A percentile compares a stretch with the other conserved stretches of the same genome.
These are phyloP conservation scores for Gymnocephalus cernua DNA, from an alignment of 2,113 vertebrate genomes.

Conservation along the genomic window DNA sequence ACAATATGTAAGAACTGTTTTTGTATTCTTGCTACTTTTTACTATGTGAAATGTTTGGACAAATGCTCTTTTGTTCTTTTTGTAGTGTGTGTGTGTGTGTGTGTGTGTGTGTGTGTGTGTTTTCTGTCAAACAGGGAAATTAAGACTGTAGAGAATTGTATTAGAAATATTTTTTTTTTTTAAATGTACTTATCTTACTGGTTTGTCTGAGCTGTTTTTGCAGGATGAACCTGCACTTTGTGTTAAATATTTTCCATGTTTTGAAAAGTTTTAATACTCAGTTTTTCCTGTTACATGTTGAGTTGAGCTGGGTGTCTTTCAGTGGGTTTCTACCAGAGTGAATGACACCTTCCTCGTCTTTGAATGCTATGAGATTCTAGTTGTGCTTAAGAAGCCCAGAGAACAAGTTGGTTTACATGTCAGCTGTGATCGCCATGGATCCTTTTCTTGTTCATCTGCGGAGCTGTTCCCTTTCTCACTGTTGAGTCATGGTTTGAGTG, in stretches of 20 bases:
- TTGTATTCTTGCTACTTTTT: constrained; percentile 82
- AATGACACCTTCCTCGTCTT: constrained; percentile 27
- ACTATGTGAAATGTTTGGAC: constrained; percentile 68
- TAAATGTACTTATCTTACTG: constrained; percentile 24
- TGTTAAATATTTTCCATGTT: constrained; percentile 42
- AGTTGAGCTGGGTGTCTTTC: constrained; percentile 18
- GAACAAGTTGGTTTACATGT: constrained; percentile 31
- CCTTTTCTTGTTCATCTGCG: neutral
- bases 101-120: constrained; percentile 49
- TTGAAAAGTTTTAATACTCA: constrained; percentile 23
- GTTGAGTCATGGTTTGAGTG: constrained; percentile 53
- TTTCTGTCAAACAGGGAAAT: constrained; percentile 59
- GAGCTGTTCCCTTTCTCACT: neutral
- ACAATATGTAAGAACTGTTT: constrained; percentile 68
- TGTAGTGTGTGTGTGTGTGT: constrained; percentile 24
- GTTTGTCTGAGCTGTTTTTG: constrained; percentile 36
- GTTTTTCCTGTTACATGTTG: constrained; percentile 17
- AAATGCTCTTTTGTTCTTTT: constrained; percentile 52
- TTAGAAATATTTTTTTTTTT: constrained; percentile 34
- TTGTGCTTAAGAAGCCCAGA: constrained; percentile 8
- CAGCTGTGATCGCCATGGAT: constrained; percentile 4
- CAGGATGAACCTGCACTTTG: constrained; percentile 20
- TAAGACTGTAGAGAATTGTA: constrained; percentile 49
- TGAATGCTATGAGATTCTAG: constrained; percentile 57
- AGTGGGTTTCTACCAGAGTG: constrained; percentile 22